Conservation (phyloP, 2,797 vertebrate genomes). For the Amblyraja radiata region DNA sequence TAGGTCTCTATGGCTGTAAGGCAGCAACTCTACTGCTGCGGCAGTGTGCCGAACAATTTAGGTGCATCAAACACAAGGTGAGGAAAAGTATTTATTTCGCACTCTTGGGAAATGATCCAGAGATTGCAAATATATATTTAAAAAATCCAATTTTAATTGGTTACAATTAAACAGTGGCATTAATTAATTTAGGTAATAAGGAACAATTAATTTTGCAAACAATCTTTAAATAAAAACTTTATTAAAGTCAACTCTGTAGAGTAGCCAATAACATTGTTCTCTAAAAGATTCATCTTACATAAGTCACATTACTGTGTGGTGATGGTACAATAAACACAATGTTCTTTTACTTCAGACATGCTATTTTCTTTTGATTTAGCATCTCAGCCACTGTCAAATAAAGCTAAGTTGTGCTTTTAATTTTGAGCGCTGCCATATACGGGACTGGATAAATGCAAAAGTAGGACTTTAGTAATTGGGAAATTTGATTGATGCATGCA, state of each 20-base stretch:
- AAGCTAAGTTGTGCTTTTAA: not conserved
- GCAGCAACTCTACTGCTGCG: too few species aligned
- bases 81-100: not conserved
- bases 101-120: not conserved
- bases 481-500: slow-evolving; percentile 27
- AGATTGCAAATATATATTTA: not conserved
- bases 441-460: slow-evolving; percentile 1
- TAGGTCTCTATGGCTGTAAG: too few species aligned
- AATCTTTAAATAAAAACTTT: not conserved
- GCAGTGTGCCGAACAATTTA: not conserved
- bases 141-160: not conserved
- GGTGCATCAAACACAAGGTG: not conserved
- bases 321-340: not conserved
- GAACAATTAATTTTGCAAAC: not conserved
- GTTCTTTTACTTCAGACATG: not conserved
- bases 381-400: not conserved
- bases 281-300: not conserved
- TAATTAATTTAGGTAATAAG: not conserved
- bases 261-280: not conserved
- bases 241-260: not conserved
- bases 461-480: slow-evolving; percentile 5
- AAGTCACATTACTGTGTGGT: not conserved
- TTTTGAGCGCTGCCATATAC: not conserved
- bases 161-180: not conserved
- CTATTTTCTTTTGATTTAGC: not conserved